Evolutionary conservation across 2,797 vertebrate species (phyloP).

Genomic region (Delichon dasypus): DNA sequence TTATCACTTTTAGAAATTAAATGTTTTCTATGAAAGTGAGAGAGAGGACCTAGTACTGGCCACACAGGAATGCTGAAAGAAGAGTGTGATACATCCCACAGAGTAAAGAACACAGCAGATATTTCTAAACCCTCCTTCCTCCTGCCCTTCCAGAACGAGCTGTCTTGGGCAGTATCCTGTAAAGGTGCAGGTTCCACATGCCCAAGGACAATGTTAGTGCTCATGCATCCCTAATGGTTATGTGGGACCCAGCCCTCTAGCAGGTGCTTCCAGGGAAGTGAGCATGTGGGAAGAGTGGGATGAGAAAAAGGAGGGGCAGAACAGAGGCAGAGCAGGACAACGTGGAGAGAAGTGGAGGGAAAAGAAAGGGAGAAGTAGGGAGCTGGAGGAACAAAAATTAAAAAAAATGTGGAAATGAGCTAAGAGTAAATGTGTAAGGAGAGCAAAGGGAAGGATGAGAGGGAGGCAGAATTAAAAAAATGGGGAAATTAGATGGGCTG

Average conservation of each 20-base stretch:
- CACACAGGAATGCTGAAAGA: not conserved
- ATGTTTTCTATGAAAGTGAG: not conserved
- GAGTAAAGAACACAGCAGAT: not conserved
- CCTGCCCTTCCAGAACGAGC: too few species aligned
- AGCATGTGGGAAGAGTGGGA: not conserved
- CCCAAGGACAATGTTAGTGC: not conserved
- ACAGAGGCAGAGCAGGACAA: not conserved
- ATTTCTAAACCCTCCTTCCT: not conserved
- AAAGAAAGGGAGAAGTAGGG: not conserved
- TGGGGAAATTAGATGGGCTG: not conserved
- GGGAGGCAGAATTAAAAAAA: not conserved
- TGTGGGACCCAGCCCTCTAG: not conserved
- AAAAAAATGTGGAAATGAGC: not conserved
- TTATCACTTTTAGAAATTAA: not conserved
- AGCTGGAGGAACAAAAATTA: fast-evolving
- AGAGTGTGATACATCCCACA: not conserved
- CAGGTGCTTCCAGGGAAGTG: not conserved
- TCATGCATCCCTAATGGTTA: not conserved
- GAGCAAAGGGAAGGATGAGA: not conserved
- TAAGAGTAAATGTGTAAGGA: not conserved
- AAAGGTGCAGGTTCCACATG: not conserved
- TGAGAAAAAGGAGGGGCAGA: not conserved
- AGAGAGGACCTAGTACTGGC: not conserved
- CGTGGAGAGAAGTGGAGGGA: not conserved
- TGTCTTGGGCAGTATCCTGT: fast-evolving